Percentiles rank a stretch among this genome's conserved stretches.
Evolutionary conservation across 2,113 vertebrate species (phyloP).

Genomic region (Albula goreensis): DNA sequence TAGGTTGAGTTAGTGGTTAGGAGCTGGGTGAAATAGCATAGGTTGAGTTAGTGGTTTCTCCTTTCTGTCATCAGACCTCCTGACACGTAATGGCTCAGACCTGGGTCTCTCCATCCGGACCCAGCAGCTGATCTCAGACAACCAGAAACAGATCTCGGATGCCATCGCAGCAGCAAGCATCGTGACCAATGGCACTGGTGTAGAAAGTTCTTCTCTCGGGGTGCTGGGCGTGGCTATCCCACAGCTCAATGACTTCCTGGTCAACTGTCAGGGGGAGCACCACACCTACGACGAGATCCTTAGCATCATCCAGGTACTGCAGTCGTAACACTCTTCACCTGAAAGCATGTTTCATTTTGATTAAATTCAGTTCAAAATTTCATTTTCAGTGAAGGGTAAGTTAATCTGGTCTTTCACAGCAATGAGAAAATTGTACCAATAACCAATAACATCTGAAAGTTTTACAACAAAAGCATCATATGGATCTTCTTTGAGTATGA

Average conservation of each 20-base stretch:
- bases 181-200: constrained; percentile 90
- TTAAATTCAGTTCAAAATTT: background rate
- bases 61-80: constrained; percentile 71
- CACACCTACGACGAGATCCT: constrained; percentile 91
- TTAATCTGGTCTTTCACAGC: too few relatives aligned
- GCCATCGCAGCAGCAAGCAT: constrained; percentile 97
- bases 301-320: constrained; percentile 89
- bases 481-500: background rate
- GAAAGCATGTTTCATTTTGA: background rate
- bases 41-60: too few relatives aligned
- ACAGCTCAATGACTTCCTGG: constrained; percentile 94
- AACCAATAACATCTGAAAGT: too few relatives aligned
- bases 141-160: constrained; percentile 95
- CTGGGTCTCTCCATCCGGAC: constrained; percentile 91
- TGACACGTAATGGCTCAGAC: constrained; percentile 93
- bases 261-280: constrained; percentile 93
- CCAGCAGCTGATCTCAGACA: constrained; percentile 89
- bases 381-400: too few relatives aligned
- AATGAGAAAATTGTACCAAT: too few relatives aligned
- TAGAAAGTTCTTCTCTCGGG: constrained; percentile 87
- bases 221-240: constrained; percentile 86
- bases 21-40: too few relatives aligned
- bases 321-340: background rate
- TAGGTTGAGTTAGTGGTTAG: too few relatives aligned
- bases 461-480: background rate